Evolutionary conservation across 1,140 invertebrate species (phyloP).

Genomic region (Microvelia longipes): DNA sequence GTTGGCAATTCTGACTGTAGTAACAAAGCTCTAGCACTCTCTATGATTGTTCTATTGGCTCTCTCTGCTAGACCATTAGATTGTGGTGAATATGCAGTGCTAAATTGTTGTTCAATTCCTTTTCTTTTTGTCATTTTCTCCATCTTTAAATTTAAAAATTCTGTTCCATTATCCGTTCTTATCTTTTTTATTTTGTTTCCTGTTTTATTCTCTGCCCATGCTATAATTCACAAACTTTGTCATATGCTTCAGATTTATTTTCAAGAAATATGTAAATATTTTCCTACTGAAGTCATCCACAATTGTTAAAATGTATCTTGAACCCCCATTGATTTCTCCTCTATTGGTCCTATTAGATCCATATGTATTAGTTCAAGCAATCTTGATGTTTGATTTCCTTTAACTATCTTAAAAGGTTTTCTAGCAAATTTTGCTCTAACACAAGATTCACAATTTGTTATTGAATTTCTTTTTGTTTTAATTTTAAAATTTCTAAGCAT

Average conservation of each 20-base stretch:
- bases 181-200: constrained; percentile 18
- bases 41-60: constrained; percentile 26
- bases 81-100: constrained; percentile 26
- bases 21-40: too few species aligned
- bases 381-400: too few species aligned
- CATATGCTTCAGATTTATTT: constrained; percentile 25
- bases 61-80: constrained; percentile 30
- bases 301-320: constrained; percentile 29
- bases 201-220: constrained; percentile 17
- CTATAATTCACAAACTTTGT: constrained; percentile 23
- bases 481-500: too few species aligned
- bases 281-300: constrained; percentile 29
- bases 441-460: constrained; percentile 12
- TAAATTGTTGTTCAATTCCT: constrained; percentile 20
- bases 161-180: constrained; percentile 23
- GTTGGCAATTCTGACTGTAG: constrained; percentile 18
- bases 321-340: too few species aligned
- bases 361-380: too few species aligned
- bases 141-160: constrained; percentile 22
- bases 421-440: too few species aligned
- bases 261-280: too few species aligned
- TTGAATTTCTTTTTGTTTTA: too few species aligned
- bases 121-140: constrained; percentile 20
- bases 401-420: too few species aligned
- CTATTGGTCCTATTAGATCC: too few species aligned